Evolutionary conservation across 2,888 invertebrate genomes (phyloP).

Genomic region (Morinoia aosen): DNA sequence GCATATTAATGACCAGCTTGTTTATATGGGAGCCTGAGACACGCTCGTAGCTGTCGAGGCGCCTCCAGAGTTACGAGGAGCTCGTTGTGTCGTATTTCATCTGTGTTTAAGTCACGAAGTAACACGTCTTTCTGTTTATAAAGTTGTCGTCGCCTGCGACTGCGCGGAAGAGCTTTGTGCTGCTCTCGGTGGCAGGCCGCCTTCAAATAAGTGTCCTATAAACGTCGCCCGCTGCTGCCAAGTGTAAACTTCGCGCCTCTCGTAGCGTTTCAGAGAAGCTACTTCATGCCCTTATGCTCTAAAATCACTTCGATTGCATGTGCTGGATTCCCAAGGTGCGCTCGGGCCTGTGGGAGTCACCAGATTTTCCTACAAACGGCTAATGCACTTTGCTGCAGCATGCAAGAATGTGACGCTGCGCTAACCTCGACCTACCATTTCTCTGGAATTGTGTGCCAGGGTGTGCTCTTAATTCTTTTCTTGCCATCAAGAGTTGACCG

Average conservation of each 20-base stretch:
- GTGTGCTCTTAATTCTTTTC: not conserved
- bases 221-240: conserved; percentile 11
- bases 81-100: conserved; percentile 29
- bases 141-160: conserved; percentile 26
- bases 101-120: conserved; percentile 35
- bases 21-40: not conserved
- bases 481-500: not conserved
- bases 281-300: not conserved
- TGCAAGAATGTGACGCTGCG: too few relatives aligned
- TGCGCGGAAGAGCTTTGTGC: not conserved
- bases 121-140: conserved; percentile 44
- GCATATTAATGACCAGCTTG: not conserved
- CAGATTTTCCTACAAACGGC: not conserved
- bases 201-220: conserved; percentile 24
- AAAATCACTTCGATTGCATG: not conserved
- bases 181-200: not conserved
- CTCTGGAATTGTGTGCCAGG: not conserved
- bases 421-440: not conserved
- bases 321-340: not conserved
- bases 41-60: not conserved
- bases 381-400: too few relatives aligned
- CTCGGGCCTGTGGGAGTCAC: not conserved
- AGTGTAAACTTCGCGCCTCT: not conserved
- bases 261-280: not conserved
- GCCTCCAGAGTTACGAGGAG: not conserved